Base-by-base conservation (phyloP, 2,888 invertebrate species). In the Psylliodes chrysocephalus region DNA sequence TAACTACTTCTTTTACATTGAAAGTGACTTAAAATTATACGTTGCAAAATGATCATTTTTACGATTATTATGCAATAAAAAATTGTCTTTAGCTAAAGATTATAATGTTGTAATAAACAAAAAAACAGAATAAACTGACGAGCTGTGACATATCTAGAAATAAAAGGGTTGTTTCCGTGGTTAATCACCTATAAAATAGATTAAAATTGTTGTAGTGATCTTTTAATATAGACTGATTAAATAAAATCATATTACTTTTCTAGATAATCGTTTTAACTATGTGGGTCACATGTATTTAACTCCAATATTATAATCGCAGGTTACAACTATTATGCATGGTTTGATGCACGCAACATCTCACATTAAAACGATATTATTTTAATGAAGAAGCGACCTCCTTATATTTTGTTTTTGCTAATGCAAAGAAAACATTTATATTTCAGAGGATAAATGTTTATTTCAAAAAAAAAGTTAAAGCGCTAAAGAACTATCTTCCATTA, bases 261-360 rank as follows among this genome's bases (percentile, higher is more conserved):
- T 44, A 44, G 5, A 19, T 44, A 44, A 44, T 44, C n/a, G n/a
- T 12, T 44, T 42, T 18, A 8, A n/a, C 15, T 12, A 44, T 44
- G 22, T 44, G 44, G 44, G 44, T 44, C 44, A 19, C 10, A 44
- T n/a, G 19, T 44, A 44, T 44, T 44, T 12, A 44, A 44, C 18
- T 42, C 10, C 6, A 5, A 1, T 42, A 8, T 18, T 17, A 17
- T 42, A 42, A 42, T 42, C 18, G 14, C 18, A 6, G 8, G 14
- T 42, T 8, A 42, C 5, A 12, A 19, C 15, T 44, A 44, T 44
- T 38, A 38, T 38, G 14, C 2, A 38, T 12, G 15, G 15, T 38
- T 44, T 44, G n/a, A 19, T 44, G 44, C 19, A 12, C 19, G 44
- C 18, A 22, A 44, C 8, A 15, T 19, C 15, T 44, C 19, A 10